Base-by-base conservation (phyloP, 2,888 invertebrate species). In the Coleophora flavipennella region DNA sequence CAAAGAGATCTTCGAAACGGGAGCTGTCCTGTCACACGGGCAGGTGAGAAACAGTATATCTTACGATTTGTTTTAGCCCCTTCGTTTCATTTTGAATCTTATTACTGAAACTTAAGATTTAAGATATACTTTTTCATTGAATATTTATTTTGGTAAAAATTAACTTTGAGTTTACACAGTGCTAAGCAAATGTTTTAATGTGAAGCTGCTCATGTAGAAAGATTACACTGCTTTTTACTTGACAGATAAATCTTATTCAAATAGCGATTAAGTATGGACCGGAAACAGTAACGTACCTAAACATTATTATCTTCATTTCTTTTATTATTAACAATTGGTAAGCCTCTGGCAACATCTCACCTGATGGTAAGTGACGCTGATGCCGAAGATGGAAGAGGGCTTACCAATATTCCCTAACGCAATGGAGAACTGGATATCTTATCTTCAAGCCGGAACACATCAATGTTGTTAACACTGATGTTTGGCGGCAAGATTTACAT, bases 111-210 rank as follows among this genome's bases (percentile, higher is more conserved):
- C 2, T 13, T 28, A 39, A 44, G 10, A 35, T 35, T 35, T 33
- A 44, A 46, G 36, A 20, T 41, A 27, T 2, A 14, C 2, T 8
- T 13, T 8, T 36, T 42, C 39, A 43, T 51, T 45, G 60, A 47
- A 47, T 43, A 36, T 55, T 12, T 26, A n/a, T 50, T 37, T 46
- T 58, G 56, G 27, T 31, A 28, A 47, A 43, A 52, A 42, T 45
- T 59, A 53, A 48, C 63, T 61, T 67, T 20, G 50, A 53, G 70
- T 72, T 75, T 71, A 67, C 67, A 62, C 59, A 67, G 66, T 49
- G 51, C 51, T 58, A 55, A 58, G 62, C 68, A 74, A 81, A 81
- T 75, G 71, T 79, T 80, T 71, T 68, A 59, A 53, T 66, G 66
- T 55, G 57, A 45, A 64, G 55, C 50, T 67, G 67, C 59, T 54